These are phyloP conservation scores for Hyla sarda DNA, from an alignment of 2,113 vertebrate genomes.

Conservation along the genomic window DNA sequence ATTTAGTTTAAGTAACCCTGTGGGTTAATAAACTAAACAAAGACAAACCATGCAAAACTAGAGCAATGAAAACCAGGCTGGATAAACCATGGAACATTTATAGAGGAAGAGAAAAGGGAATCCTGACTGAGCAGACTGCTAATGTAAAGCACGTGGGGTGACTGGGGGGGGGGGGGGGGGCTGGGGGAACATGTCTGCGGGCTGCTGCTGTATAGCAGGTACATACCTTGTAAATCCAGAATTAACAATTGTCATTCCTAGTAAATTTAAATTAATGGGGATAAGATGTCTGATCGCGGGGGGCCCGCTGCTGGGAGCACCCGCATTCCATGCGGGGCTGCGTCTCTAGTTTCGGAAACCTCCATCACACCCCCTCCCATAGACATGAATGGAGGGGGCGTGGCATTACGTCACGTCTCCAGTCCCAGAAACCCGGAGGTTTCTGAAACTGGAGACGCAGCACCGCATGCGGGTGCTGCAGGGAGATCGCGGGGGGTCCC, in stretches of 20 bases:
- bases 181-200: slow-evolving; percentile 26
- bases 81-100: slow-evolving; percentile 96
- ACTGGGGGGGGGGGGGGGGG: slow-evolving; percentile 47
- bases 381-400: too few species aligned
- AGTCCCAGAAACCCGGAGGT: too few species aligned
- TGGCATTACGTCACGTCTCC: too few species aligned
- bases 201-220: slow-evolving; percentile 69
- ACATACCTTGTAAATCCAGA: slow-evolving; percentile 52
- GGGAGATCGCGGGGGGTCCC: too few species aligned
- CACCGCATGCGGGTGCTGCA: too few species aligned
- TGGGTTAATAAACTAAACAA: slow-evolving; percentile 99
- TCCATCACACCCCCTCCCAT: too few species aligned
- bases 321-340: too few species aligned
- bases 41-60: slow-evolving; percentile 96
- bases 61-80: slow-evolving; percentile 98
- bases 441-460: too few species aligned
- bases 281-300: too few species aligned
- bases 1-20: slow-evolving; percentile 97
- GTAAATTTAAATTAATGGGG: too few species aligned
- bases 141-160: slow-evolving; percentile 90
- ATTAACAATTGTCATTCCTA: background rate
- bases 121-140: slow-evolving; percentile 81
- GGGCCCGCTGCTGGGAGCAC: too few species aligned
- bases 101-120: slow-evolving; percentile 74
- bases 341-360: too few species aligned